Conservation (phyloP, 2,113 vertebrate species). For the Corynorhinus townsendii region DNA sequence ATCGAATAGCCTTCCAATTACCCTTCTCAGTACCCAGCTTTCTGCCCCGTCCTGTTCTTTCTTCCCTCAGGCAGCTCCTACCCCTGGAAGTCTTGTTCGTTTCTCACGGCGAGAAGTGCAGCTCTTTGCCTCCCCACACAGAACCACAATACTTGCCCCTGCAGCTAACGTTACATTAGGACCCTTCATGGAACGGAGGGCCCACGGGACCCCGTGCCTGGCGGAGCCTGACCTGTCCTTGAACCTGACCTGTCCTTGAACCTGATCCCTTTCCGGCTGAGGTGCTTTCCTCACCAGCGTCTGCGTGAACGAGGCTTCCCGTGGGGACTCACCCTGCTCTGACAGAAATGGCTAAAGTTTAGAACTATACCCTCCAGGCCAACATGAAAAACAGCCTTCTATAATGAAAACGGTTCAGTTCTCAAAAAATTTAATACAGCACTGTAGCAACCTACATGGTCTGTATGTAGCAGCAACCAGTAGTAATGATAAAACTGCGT, state of each 20-base stretch:
- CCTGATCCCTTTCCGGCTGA: not conserved
- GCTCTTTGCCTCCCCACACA: not conserved
- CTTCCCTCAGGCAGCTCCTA: not conserved
- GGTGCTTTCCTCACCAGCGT: not conserved
- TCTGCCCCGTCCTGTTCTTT: not conserved
- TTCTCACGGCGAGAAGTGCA: not conserved
- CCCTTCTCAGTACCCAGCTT: not conserved
- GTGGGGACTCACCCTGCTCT: not conserved
- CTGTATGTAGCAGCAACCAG: not conserved
- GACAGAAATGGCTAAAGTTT: not conserved
- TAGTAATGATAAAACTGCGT: not conserved
- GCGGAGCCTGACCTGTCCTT: not conserved
- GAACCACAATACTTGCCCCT: not conserved
- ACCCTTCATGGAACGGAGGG: not conserved
- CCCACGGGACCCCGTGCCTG: not conserved
- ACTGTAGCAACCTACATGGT: not conserved
- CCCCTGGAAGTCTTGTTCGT: not conserved
- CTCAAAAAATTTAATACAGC: not conserved
- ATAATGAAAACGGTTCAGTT: not conserved
- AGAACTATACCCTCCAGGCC: not conserved
- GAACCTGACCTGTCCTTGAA: not conserved
- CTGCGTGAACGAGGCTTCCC: not conserved
- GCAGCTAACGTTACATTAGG: not conserved
- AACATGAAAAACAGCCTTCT: not conserved
- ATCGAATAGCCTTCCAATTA: not conserved